phyloP scores from a whole-genome alignment of 2,797 vertebrate species.

The Clarias fuscus region DNA sequence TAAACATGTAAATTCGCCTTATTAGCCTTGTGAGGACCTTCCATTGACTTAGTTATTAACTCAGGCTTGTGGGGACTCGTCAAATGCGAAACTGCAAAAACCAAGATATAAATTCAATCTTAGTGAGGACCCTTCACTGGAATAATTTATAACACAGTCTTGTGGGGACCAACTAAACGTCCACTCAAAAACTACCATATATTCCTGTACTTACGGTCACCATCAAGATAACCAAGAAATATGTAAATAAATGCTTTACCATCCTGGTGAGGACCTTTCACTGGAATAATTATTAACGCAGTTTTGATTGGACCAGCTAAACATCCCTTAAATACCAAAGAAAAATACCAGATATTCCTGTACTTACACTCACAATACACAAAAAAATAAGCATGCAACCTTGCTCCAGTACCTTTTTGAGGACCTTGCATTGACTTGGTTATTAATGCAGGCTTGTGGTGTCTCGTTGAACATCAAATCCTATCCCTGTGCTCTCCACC shows the following conservation, averaged over 20 bases:
- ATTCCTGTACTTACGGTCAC: background rate
- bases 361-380: too few relatives aligned
- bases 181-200: background rate
- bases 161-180: background rate
- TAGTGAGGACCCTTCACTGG: background rate
- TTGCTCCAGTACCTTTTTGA: too few relatives aligned
- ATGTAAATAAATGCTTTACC: background rate
- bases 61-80: too few relatives aligned
- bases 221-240: background rate
- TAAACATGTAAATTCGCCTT: too few relatives aligned
- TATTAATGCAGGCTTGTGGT: too few relatives aligned
- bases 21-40: too few relatives aligned
- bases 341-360: background rate
- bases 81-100: background rate
- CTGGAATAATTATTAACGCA: background rate
- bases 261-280: background rate
- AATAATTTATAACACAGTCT: background rate
- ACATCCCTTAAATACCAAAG: background rate
- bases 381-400: too few relatives aligned
- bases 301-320: background rate
- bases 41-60: too few relatives aligned
- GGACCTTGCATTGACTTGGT: too few relatives aligned
- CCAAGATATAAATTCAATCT: background rate
- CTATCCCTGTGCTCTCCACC: too few relatives aligned
- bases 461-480: too few relatives aligned